Percentiles rank a stretch among this genome's conserved stretches.
Evolutionary conservation across 1,140 invertebrate species (phyloP).

Genomic region (Spodoptera litura): DNA sequence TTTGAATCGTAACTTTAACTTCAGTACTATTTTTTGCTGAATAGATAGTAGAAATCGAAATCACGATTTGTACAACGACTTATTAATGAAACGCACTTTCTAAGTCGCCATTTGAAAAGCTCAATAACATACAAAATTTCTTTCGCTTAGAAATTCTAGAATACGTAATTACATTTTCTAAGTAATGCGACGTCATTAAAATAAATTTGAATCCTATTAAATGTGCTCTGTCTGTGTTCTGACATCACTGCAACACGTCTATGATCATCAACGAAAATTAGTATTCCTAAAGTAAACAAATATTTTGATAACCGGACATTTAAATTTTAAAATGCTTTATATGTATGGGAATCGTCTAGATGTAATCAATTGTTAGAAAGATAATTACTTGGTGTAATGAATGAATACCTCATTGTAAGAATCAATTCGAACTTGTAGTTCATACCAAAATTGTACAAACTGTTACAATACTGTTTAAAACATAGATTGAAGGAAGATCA

Average conservation of each 20-base stretch:
- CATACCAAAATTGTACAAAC: conserved; percentile 44
- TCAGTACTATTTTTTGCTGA: background rate
- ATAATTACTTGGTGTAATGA: conserved; percentile 69
- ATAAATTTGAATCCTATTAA: background rate
- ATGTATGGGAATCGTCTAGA: conserved; percentile 68
- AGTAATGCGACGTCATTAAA: conserved; percentile 13
- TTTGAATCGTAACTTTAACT: no score
- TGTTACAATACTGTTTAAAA: conserved; percentile 39
- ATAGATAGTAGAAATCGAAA: conserved; percentile 7
- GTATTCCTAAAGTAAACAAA: conserved; percentile 74
- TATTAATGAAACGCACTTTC: conserved; percentile 14
- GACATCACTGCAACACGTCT: conserved; percentile 22
- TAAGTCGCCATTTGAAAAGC: conserved; percentile 7
- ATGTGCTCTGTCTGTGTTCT: conserved; percentile 10
- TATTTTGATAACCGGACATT: conserved; percentile 79
- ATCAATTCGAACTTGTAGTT: conserved; percentile 50
- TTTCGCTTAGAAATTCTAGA: conserved; percentile 18
- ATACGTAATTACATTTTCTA: conserved; percentile 41
- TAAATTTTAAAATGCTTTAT: conserved; percentile 75
- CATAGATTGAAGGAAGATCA: conserved; percentile 28
- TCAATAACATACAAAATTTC: conserved; percentile 22
- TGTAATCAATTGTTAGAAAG: conserved; percentile 64
- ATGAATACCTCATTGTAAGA: conserved; percentile 72
- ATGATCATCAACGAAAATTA: conserved; percentile 71
- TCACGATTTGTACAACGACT: conserved; percentile 32